Evolutionary conservation across 2,113 vertebrate genomes (phyloP), one percentile per base, ranked within the genome.

Genomic region (Bettongia penicillata): DNA sequence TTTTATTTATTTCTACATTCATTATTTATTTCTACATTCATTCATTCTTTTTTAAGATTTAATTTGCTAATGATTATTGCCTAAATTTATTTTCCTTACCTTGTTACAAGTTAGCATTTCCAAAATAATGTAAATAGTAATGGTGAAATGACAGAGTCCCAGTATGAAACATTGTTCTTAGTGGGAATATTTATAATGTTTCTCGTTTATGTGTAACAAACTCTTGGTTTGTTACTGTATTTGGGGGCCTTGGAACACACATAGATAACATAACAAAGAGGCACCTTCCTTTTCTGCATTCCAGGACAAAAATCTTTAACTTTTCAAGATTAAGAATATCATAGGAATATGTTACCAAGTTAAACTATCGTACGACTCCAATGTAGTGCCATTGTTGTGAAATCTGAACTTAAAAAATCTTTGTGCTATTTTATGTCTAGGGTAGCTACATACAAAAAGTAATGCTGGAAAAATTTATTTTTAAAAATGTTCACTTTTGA

Each of bases 291-390:
- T 77, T n/a, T 77, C 14, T 77, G 12, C 61, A 77, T 77, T n/a
- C 12, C 37, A 77, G 31, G 5, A 77, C 14, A 12, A 37, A 77
- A n/a, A 77, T 77, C 37, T 77, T n/a, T 4, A 77, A 77, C 61
- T n/a, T 61, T 16, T 97, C 95, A 51, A 51, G 77, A 55, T 77
- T 93, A 95, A 96, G 50, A 95, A 31, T 95, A 51, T 97, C 51
- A 95, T 96, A 92, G 52, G 68, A 47, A 93, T 96, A 96, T 96
- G 96, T 31, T 96, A 95, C 50, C 49, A 94, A 96, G 93, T 94
- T 53, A 22, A 90, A 90, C n/a, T 68, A 6, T 89, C 11, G 8
- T n/a, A 16, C 19, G 37, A n/a, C 61, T n/a, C 49, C 14, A 77
- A 11, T 48, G 19, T 93, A 93, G 48, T 95, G 90, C 57, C 14